Conservation (phyloP, 2,888 invertebrate genomes). For the Zele albiditarsus region DNA sequence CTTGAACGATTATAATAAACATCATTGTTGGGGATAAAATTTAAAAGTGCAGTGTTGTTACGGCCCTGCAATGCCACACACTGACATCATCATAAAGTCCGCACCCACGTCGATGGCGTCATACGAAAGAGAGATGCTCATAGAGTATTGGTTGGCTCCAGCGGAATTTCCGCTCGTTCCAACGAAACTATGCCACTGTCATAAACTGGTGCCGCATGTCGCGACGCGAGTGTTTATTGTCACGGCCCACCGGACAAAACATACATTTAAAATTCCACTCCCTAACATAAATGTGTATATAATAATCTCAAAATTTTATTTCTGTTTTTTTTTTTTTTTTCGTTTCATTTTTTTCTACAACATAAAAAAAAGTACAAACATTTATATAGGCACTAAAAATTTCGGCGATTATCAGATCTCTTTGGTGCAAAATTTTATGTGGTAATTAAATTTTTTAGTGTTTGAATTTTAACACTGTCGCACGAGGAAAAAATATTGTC, state of each 20-base stretch:
- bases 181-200: constrained; percentile 2
- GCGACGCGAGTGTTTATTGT: constrained; percentile 16
- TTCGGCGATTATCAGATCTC: too few species aligned
- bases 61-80: constrained; percentile 48
- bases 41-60: constrained; percentile 43
- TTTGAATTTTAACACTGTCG: too few species aligned
- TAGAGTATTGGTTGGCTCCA: constrained; percentile 29
- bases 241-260: neutral
- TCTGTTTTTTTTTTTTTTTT: too few species aligned
- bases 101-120: constrained; percentile 55
- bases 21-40: too few species aligned
- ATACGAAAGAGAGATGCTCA: constrained; percentile 40
- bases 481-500: too few species aligned
- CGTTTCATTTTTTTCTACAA: too few species aligned
- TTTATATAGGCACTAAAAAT: too few species aligned
- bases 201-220: constrained; percentile 2
- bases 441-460: too few species aligned
- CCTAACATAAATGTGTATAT: neutral
- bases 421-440: too few species aligned
- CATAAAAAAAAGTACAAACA: too few species aligned
- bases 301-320: too few species aligned
- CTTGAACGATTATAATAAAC: neutral
- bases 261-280: neutral
- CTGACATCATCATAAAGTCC: constrained; percentile 54
- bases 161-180: constrained; percentile 12